Conservation (phyloP, 2,797 vertebrate species). For the Prunella strophiata region DNA sequence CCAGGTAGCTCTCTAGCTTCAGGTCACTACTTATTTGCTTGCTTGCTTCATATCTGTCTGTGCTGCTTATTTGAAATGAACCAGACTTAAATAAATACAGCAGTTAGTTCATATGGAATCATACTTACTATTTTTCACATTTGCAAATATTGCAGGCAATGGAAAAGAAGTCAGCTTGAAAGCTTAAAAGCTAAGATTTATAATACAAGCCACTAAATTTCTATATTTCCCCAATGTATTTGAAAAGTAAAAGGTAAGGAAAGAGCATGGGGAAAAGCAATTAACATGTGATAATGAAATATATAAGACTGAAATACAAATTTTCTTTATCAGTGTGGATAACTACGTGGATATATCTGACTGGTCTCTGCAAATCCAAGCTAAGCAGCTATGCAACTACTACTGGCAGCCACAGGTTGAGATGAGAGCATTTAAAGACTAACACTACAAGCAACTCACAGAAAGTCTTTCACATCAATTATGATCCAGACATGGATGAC, state of each 20-base stretch:
- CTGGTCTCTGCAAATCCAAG: not conserved
- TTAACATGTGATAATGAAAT: not conserved
- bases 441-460: not conserved
- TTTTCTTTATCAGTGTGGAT: not conserved
- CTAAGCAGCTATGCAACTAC: not conserved
- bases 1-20: not conserved
- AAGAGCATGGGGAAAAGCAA: not conserved
- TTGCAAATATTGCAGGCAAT: not conserved
- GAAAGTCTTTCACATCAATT: not conserved
- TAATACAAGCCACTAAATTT: not conserved
- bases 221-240: not conserved
- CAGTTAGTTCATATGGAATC: not conserved
- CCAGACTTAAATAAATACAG: not conserved
- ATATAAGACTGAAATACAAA: not conserved
- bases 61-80: not conserved
- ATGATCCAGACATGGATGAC: not conserved
- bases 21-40: not conserved
- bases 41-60: not conserved
- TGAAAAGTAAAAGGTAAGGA: not conserved
- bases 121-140: not conserved
- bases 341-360: not conserved
- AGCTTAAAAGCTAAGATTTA: not conserved
- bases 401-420: not conserved
- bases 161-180: not conserved
- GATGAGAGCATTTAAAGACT: not conserved